Evolutionary conservation across 2,113 vertebrate species (phyloP).

Genomic region (Arenaria interpres): DNA sequence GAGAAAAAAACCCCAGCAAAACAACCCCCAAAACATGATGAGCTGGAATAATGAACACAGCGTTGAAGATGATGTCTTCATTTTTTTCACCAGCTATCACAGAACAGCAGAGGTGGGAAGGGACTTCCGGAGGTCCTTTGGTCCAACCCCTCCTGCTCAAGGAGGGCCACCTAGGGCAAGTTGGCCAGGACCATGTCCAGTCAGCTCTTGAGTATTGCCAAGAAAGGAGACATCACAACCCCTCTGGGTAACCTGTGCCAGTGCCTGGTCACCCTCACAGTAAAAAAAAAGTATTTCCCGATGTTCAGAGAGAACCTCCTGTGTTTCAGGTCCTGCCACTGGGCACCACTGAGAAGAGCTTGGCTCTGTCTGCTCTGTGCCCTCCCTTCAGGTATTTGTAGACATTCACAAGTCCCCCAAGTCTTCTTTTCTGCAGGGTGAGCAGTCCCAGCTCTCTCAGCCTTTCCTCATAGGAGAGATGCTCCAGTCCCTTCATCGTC

Average conservation of each 20-base stretch:
- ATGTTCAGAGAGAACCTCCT: neutral
- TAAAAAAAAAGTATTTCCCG: neutral
- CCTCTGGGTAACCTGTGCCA: neutral
- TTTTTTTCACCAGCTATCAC: neutral
- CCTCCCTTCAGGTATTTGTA: neutral
- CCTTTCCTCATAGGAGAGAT: neutral
- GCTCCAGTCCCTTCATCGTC: neutral
- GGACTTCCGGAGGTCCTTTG: neutral
- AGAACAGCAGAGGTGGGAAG: neutral
- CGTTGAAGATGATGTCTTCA: neutral
- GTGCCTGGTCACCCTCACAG: neutral
- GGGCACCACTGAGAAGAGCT: neutral
- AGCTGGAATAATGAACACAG: neutral
- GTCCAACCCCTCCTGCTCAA: neutral
- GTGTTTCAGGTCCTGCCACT: neutral
- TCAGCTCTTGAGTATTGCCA: neutral
- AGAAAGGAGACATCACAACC: neutral
- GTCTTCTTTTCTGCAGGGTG: neutral
- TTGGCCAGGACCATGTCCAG: neutral
- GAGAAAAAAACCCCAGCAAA: no score
- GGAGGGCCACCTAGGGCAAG: neutral
- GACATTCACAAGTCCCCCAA: neutral
- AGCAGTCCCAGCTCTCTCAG: neutral
- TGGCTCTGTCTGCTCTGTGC: neutral
- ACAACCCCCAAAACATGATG: neutral